Base-by-base conservation (phyloP, 2,888 invertebrate species). In the Monopis laevigella region DNA sequence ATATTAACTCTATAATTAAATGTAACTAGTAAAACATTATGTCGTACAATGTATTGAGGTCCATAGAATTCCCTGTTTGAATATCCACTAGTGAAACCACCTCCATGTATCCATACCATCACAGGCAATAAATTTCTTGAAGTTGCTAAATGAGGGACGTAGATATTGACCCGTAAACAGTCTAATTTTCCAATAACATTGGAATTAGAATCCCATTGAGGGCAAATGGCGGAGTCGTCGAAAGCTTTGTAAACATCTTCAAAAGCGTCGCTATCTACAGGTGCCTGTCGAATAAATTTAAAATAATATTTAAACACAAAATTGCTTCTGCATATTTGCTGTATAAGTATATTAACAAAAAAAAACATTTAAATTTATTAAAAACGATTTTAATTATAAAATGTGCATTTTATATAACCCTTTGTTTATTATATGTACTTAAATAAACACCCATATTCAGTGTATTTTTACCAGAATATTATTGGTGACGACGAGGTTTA, bases 101-200 rank as follows among this genome's bases (percentile, higher is more conserved):
- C 71, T 14, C 69, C 69, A 12, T 65, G 53, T 2, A 71, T 49
- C 55, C 51, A 64, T 2, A 68, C 51, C 44, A 71, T 51, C 2
- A 71, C 66, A 10, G 71, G 65, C 0, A 68, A 43, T 0, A 41
- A 54, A 28, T 61, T 61, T 3, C 27, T 44, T 0, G 51, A 48
- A 3, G 44, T 54, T 0, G 61, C 63, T 2, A 49, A 35, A 2
- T 39, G 39, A 2, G 71, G 69, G 1, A 61, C 62, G 14, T 59
- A 67, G 1, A 71, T 40, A 32, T 59, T 64, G 1, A 71, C 47
- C 7, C 53, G 55, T 1, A 70, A 50, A 26, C 70, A 71, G 30
- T 71, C 55, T 0, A 57, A 42, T 2, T 45, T 48, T 2, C 68
- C 69, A 0, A 44, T 24, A n/a, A 54, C 14, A 1, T 43, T 52